Base-by-base conservation (phyloP, 1,140 invertebrate genomes). In the Chrysoperla carnea region DNA sequence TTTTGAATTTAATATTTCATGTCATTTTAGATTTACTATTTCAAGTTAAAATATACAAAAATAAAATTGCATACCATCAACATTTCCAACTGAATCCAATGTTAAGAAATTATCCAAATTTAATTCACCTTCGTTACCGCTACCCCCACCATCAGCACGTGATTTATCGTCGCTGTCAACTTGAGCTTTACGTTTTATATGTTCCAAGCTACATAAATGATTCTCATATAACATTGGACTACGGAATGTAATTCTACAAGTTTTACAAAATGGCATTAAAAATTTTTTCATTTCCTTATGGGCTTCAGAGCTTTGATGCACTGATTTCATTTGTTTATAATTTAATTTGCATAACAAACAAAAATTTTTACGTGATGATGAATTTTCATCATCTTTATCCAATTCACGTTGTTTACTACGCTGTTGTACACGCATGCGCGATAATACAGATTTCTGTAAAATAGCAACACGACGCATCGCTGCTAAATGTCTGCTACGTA, bases 31-130 rank as follows among this genome's bases (percentile, higher is more conserved):
- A n/a, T n/a, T n/a, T n/a, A n/a, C n/a, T n/a, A n/a, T n/a, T n/a
- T n/a, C n/a, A n/a, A n/a, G n/a, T n/a, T n/a, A n/a, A n/a, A n/a
- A n/a, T n/a, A n/a, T n/a, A n/a, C n/a, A n/a, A n/a, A 33, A 33
- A 33, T 54, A 8, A 49, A 43, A 51, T 39, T 57, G 54, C 47
- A 58, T 63, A 74, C 76, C 81, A 64, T 85, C 82, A 13, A 81
- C 78, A 61, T 82, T 80, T n/a, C 83, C 82, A 13, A 85, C 79
- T 13, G 81, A 84, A 60, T 85, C 83, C 7, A 87, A 67, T 23
- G 81, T 84, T 66, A 84, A 81, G 50, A 85, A 85, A 54, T 84
- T 84, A 40, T 84, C 81, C 37, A 85, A 67, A 64, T 84, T 78
- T 4, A 80, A 70, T 56, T 82, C 78, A 39, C 78, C 76, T 46